Conservation (phyloP, 2,113 vertebrate genomes). For the Anas platyrhynchos region DNA sequence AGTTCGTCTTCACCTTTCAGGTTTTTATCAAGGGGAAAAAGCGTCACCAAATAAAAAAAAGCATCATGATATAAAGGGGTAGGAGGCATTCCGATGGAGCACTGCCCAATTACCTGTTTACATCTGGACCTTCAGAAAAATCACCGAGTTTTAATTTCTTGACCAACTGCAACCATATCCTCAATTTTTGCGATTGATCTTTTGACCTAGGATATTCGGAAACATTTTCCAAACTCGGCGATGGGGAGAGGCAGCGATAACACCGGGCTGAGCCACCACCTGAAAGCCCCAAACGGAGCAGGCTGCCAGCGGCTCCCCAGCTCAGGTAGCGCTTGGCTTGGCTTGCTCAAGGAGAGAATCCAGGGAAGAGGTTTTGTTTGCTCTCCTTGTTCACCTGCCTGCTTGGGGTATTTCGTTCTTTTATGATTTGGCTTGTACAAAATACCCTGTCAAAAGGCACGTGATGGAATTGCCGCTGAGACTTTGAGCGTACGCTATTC, state of each 20-base stretch:
- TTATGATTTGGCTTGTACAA: not conserved
- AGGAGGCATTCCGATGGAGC: not conserved
- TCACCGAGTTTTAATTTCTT: not conserved
- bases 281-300: not conserved
- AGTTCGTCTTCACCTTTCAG: not conserved
- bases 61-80: not conserved
- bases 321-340: not conserved
- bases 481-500: not conserved
- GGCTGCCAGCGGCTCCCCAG: not conserved
- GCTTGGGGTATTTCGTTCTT: not conserved
- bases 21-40: conserved; percentile 14
- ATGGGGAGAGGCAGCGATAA: rapidly evolving
- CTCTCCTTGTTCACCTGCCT: not conserved
- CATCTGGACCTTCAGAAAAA: not conserved
- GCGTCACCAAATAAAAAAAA: not conserved
- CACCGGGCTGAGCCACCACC: not conserved
- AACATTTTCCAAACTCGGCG: not conserved
- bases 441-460: conserved; percentile 34
- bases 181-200: not conserved
- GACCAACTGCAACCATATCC: not conserved
- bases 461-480: not conserved
- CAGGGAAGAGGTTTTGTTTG: not conserved
- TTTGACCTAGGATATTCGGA: not conserved
- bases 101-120: not conserved
- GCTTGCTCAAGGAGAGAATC: not conserved